Conservation (phyloP, 2,113 vertebrate species). For the Spea bombifrons region DNA sequence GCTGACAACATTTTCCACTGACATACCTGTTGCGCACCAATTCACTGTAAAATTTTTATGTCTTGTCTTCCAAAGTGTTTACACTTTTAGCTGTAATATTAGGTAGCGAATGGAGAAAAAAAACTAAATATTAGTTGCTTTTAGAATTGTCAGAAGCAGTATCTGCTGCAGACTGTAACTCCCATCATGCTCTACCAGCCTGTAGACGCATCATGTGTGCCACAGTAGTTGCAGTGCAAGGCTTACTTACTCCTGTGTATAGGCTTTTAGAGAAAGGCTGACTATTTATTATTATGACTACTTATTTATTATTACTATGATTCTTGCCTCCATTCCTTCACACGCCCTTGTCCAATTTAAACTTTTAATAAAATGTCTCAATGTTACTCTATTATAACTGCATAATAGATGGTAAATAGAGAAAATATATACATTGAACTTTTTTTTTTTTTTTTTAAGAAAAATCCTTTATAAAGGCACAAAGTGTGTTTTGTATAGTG, state of each 20-base stretch:
- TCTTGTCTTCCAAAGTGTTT: constrained; percentile 56
- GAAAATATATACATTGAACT: background rate
- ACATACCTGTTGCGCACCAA: constrained; percentile 51
- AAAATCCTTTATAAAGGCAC: constrained; percentile 32
- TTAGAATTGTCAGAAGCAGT: constrained; percentile 20
- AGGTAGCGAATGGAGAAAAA: constrained; percentile 16
- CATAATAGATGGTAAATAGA: background rate
- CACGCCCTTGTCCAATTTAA: background rate
- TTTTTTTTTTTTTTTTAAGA: constrained; percentile 19
- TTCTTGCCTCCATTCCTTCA: constrained; percentile 9
- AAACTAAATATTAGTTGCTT: constrained; percentile 3
- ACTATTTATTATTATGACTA: background rate
- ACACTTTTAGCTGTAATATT: constrained; percentile 46
- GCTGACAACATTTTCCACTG: background rate
- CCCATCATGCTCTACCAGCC: background rate
- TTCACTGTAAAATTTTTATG: constrained; percentile 48
- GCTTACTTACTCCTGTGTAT: background rate
- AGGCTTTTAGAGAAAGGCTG: constrained; percentile 6
- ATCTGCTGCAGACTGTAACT: background rate
- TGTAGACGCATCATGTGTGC: background rate
- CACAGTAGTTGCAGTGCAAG: background rate
- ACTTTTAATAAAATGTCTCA: background rate
- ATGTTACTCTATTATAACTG: background rate
- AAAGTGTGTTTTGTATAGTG: constrained; percentile 33
- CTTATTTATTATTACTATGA: constrained; percentile 1